Base-by-base conservation (phyloP, 2,113 vertebrate species). In the Aegithalos caudatus region DNA sequence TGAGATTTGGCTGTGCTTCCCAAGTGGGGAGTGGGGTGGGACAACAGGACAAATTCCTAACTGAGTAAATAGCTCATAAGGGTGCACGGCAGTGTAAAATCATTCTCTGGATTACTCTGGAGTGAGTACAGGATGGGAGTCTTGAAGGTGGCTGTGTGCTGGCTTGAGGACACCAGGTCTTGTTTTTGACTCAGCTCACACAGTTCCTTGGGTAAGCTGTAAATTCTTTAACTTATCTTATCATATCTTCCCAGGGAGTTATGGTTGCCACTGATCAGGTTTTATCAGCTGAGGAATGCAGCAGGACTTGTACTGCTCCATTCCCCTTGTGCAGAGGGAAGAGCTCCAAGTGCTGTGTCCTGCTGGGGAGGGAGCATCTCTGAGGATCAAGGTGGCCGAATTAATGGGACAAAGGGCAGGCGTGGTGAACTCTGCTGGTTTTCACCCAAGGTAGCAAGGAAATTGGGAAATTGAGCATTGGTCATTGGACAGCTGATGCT, bases 261-360 rank as follows among this genome's bases (percentile, higher is more conserved):
- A 51, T 62, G 60, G 81, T 37, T 93, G 76, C 58, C 65, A 81
- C 73, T 90, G 73, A 87, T 76, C 45, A 44, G 80, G 80, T 77
- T 90, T 95, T 95, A 90, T 95, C 85, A 31, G 50, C 78, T 83
- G 73, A 93, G 88, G 96, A 97, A 97, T 96, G 97, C 73, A 64
- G 96, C 7, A 90, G 53, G 66, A 79, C 96, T 88, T 44, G 97
- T 81, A 61, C 45, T 81, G 51, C 51, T 82, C 70, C 3, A 0
- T 27, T 50, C 54, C 24, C 29, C 14, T 44, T 23, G 12, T 81
- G 56, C 13, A 40, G 67, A 78, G 8, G 6, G 50, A 88, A 81
- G 77, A 69, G 29, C 37, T 73, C 40, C 11, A 31, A 50, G 56
- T 70, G 78, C 51, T 22, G 6, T n/a, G 69, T 86, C 74, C 51